phyloP scores from a whole-genome alignment of 2,113 vertebrate genomes.

The Epinephelus cyanopodus region DNA sequence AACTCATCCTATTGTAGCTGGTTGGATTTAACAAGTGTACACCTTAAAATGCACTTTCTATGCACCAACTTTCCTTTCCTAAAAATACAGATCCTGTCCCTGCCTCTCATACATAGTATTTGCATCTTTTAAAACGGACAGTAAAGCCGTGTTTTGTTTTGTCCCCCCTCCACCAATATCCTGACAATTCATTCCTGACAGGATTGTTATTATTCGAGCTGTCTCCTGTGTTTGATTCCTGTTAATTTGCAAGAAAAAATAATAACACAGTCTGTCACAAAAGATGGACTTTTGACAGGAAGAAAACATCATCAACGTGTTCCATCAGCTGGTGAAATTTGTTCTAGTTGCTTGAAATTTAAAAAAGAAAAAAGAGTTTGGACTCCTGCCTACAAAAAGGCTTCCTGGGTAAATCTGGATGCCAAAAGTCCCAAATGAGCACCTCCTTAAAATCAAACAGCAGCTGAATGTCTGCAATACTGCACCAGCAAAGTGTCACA shows the following conservation, averaged over 20 bases:
- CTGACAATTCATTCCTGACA: neutral
- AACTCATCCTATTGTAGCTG: constrained; percentile 1
- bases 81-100: neutral
- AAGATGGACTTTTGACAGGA: constrained; percentile 35
- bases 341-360: neutral
- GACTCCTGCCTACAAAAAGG: neutral
- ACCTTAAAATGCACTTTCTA: neutral
- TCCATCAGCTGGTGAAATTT: neutral
- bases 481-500: neutral
- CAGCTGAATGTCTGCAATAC: neutral
- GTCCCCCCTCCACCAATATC: neutral
- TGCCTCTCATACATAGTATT: neutral
- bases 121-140: constrained; percentile 9
- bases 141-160: neutral
- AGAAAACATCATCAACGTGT: neutral
- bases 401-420: neutral
- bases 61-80: neutral
- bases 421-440: neutral
- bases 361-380: constrained; percentile 12
- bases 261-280: constrained; percentile 8
- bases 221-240: constrained; percentile 22
- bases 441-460: neutral
- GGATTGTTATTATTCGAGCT: neutral
- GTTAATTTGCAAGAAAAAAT: neutral
- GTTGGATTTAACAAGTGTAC: constrained; percentile 26